A percentile compares a stretch with the other conserved stretches of the same genome.
These are phyloP conservation scores for Pecten maximus DNA, from an alignment of 2,888 invertebrate species.

Conservation along the genomic window DNA sequence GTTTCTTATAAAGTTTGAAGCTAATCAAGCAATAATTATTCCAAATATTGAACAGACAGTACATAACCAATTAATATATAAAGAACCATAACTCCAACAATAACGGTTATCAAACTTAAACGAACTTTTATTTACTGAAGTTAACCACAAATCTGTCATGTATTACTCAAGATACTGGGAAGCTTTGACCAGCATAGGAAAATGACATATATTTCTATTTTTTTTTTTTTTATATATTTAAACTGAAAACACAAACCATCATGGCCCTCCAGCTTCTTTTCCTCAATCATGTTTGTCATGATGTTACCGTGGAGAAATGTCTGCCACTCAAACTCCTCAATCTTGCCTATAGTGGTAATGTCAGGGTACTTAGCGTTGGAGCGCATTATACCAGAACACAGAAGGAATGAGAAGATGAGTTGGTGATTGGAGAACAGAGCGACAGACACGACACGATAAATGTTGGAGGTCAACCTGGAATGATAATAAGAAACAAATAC, in stretches of 20 bases:
- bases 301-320: constrained; percentile 80
- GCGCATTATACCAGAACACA: constrained; percentile 80
- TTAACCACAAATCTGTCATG: no score
- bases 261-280: constrained; percentile 68
- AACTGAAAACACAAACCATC: constrained; percentile 67
- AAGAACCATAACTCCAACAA: no score
- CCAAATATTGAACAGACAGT: no score
- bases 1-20: no score
- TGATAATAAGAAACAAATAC: background rate
- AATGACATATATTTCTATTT: no score
- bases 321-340: constrained; percentile 77
- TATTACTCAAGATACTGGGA: no score
- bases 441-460: constrained; percentile 80
- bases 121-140: no score
- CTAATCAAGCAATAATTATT: no score
- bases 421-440: constrained; percentile 81
- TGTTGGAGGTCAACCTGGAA: constrained; percentile 75
- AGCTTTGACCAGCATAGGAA: no score
- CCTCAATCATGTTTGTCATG: constrained; percentile 78
- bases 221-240: no score
- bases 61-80: no score
- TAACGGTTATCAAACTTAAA: no score
- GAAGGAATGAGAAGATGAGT: constrained; percentile 81
- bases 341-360: constrained; percentile 66
- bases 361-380: constrained; percentile 68